phyloP scores from a whole-genome alignment of 2,113 vertebrate species.

The Calonectris borealis region DNA sequence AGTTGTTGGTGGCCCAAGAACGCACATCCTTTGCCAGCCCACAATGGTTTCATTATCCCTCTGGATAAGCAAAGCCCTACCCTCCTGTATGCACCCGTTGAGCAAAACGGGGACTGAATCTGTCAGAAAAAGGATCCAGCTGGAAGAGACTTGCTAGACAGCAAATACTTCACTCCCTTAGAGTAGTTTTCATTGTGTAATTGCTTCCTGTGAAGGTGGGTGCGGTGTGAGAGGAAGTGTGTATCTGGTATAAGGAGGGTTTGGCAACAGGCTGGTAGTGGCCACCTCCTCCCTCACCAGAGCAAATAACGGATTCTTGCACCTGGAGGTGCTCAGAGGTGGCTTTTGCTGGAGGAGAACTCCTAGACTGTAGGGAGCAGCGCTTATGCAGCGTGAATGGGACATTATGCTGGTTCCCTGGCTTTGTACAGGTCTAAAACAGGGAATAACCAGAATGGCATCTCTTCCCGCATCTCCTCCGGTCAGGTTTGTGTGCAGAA shows the following conservation, averaged over 20 bases:
- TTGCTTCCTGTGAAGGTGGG: constrained; percentile 66
- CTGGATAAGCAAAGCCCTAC: constrained; percentile 65
- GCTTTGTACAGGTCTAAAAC: background rate
- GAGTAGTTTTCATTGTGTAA: constrained; percentile 69
- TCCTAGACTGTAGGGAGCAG: background rate
- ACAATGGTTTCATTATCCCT: constrained; percentile 62
- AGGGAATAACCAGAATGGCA: background rate
- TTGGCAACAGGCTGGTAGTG: background rate
- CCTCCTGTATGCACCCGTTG: constrained; percentile 38
- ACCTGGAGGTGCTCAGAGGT: background rate
- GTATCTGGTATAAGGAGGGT: constrained; percentile 23
- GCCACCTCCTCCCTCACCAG: constrained; percentile 16
- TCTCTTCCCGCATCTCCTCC: background rate
- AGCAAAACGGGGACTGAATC: constrained; percentile 42
- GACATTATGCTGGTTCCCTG: background rate
- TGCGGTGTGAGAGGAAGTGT: constrained; percentile 34
- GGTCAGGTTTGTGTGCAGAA: background rate
- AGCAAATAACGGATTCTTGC: background rate
- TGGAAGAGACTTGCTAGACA: constrained; percentile 64
- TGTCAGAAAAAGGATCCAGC: constrained; percentile 58
- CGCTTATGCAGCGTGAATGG: background rate
- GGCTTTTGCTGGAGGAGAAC: background rate
- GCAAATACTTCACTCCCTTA: constrained; percentile 68
- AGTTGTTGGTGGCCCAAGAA: constrained; percentile 57
- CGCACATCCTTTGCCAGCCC: constrained; percentile 61